Percentiles rank a stretch among this genome's conserved stretches.
Evolutionary conservation across 1,140 invertebrate species (phyloP).

Genomic region (Helicoverpa zea): DNA sequence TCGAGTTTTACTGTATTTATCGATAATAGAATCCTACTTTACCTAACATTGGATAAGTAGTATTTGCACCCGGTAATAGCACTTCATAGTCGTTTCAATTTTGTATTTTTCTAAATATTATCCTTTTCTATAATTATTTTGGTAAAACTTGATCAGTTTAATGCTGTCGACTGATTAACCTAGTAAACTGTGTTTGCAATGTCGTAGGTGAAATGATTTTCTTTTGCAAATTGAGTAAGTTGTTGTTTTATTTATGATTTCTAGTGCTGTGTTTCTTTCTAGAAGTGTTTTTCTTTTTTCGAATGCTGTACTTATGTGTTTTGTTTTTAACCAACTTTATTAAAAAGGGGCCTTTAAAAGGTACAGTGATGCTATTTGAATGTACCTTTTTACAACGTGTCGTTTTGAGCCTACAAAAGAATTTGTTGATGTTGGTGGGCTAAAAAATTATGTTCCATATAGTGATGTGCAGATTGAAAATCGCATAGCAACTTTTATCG

Average conservation of each 20-base stretch:
- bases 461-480: no score
- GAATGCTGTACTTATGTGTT: conserved; percentile 14
- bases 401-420: no score
- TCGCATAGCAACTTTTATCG: no score
- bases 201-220: conserved; percentile 11
- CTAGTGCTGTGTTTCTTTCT: background rate
- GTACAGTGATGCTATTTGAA: background rate
- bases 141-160: conserved; percentile 24
- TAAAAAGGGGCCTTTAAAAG: background rate
- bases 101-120: background rate
- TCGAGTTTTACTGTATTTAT: conserved; percentile 23
- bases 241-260: conserved; percentile 8
- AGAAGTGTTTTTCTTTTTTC: background rate
- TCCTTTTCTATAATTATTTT: no score
- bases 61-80: background rate
- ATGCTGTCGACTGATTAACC: conserved; percentile 39
- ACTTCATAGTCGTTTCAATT: background rate
- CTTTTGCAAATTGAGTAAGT: background rate
- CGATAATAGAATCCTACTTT: background rate
- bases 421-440: no score
- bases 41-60: background rate
- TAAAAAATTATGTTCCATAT: no score
- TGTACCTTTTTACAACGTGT: background rate
- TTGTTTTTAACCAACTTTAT: background rate
- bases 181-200: background rate